Base-by-base conservation (phyloP, 2,888 invertebrate species). In the Erebia ligea region DNA sequence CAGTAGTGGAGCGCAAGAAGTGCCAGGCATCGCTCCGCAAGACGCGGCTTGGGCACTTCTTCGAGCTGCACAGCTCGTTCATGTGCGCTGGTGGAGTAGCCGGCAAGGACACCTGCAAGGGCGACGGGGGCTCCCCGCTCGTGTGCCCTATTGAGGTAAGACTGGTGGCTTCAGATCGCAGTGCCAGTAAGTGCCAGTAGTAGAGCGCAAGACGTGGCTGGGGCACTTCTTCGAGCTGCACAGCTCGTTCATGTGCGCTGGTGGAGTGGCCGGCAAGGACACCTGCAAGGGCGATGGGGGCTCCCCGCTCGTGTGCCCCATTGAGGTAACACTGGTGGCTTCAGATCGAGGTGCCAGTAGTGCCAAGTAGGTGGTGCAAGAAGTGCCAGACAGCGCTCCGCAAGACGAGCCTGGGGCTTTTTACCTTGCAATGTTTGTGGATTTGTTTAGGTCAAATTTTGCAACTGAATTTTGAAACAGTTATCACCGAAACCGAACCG, bases 261-360 rank as follows among this genome's bases (percentile, higher is more conserved):
- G 97, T 0, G 97, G 97, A 0, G 96, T 96, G 79, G 79, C 87
- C 0, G 96, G 95, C 19, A 95, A 94, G 75, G 97, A 97, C 78
- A 96, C 96, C 0, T 97, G 97, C 89, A 95, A 95, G 81, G 96
- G 94, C 3, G 97, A 97, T 82, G 97, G 97, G 0, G 97, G 97
- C 1, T 96, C 97, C 34, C 97, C 97, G 0, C 88, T 97, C 11
- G 96, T 96, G 0, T 97, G 97, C 76, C 96, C 96, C 0, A 88
- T 96, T 64, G 88, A 89, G 75, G 94, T 94, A 45, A 2, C n/a
- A 15, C 50, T 48, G 34, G 34, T 34, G 34, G 34, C 34, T 34
- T 34, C 6, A 34, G 34, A 34, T 34, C 34, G 34, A 0, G 1
- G 34, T 34, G 34, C 34, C 34, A 25, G 25, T 25, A 3, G 25